A percentile compares a stretch with the other conserved stretches of the same genome.
phyloP scores from a whole-genome alignment of 1,140 invertebrate species.

The Lucilia sericata region DNA sequence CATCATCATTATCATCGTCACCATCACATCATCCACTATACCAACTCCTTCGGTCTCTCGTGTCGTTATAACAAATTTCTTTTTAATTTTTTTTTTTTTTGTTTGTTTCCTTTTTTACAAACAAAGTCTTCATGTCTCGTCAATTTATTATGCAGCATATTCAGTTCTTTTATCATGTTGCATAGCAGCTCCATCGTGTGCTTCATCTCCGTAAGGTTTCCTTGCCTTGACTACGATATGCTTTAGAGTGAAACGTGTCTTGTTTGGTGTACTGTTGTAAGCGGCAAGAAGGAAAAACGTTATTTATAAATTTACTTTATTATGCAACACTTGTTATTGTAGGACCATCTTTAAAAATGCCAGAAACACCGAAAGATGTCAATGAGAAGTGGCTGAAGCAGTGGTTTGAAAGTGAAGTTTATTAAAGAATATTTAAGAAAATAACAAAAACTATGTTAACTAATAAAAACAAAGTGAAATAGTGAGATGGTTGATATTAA shows the following conservation, averaged over 20 bases:
- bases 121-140: not conserved
- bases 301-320: constrained; percentile 34
- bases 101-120: no score
- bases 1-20: not conserved
- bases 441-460: no score
- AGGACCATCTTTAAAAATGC: not conserved
- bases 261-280: not conserved
- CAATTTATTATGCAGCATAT: not conserved
- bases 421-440: no score
- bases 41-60: not conserved
- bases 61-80: not conserved
- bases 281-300: not conserved
- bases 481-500: no score
- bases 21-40: not conserved
- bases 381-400: no score
- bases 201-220: not conserved
- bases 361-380: no score
- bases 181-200: not conserved
- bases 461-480: no score
- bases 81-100: not conserved
- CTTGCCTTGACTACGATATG: not conserved
- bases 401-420: no score
- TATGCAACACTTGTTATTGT: constrained; percentile 35
- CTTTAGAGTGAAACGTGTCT: not conserved
- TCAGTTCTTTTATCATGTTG: not conserved